Conservation (phyloP, 2,888 invertebrate genomes). For the Crossocerus cetratus region DNA sequence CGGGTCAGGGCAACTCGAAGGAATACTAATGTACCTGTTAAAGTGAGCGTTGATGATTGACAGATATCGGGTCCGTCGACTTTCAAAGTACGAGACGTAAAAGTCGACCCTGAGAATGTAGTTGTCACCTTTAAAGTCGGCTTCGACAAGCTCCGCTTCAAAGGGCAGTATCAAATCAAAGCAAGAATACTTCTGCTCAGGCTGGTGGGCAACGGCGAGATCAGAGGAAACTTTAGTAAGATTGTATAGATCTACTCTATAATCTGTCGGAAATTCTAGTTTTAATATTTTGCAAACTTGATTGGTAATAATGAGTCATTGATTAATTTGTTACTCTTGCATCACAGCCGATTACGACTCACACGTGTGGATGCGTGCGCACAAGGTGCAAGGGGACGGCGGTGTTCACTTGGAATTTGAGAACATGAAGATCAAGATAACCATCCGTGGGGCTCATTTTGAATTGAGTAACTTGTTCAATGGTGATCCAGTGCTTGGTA, state of each 20-base stretch:
- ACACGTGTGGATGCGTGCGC: slow-evolving; percentile 82
- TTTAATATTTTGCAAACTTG: too few species aligned
- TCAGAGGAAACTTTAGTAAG: slow-evolving; percentile 84
- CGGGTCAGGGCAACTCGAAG: too few species aligned
- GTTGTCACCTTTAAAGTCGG: slow-evolving; percentile 81
- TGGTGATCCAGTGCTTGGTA: slow-evolving; percentile 82
- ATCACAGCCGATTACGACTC: slow-evolving; percentile 82
- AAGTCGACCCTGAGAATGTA: slow-evolving; percentile 81
- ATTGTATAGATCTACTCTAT: slow-evolving; percentile 46
- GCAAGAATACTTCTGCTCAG: slow-evolving; percentile 82
- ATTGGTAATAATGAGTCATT: too few species aligned
- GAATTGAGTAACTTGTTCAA: slow-evolving; percentile 83
- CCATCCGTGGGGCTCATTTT: slow-evolving; percentile 81
- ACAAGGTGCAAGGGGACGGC: slow-evolving; percentile 79
- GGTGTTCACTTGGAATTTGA: slow-evolving; percentile 82
- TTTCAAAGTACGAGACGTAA: slow-evolving; percentile 67
- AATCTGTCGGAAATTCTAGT: too few species aligned
- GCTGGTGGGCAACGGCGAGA: slow-evolving; percentile 82
- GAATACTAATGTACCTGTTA: too few species aligned
- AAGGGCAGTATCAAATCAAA: slow-evolving; percentile 84
- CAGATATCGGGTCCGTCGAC: slow-evolving; percentile 71
- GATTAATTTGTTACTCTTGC: slow-evolving; percentile 12
- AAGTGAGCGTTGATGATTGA: too few species aligned
- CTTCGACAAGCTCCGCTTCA: slow-evolving; percentile 81
- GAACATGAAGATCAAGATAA: slow-evolving; percentile 81